Evolutionary conservation across 2,888 invertebrate species (phyloP).

Genomic region (Oscheius sp.): DNA sequence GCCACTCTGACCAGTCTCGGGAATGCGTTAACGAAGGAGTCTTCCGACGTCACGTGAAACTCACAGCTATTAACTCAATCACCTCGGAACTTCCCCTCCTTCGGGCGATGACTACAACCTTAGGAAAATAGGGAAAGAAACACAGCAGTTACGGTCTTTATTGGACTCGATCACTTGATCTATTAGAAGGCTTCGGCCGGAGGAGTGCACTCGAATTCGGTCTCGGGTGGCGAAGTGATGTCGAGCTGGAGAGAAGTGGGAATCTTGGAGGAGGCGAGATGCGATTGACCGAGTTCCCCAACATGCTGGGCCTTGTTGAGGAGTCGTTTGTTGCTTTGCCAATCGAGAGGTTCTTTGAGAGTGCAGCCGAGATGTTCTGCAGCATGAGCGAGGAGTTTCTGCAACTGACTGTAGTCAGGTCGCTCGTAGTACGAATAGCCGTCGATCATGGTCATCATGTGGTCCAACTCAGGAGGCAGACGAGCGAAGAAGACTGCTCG

Average conservation of each 20-base stretch:
- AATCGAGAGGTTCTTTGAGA: conserved; percentile 59
- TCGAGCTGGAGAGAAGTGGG: conserved; percentile 1
- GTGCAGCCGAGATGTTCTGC: conserved; percentile 49
- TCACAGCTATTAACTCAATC: conserved; percentile 26
- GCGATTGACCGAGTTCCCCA: conserved; percentile 61
- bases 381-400: conserved; percentile 46
- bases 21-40: conserved; percentile 23
- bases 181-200: conserved; percentile 17
- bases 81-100: conserved; percentile 3
- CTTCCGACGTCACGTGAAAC: conserved; percentile 10
- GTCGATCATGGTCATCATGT: conserved; percentile 60
- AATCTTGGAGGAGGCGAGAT: conserved; percentile 51
- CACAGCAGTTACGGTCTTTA: too few relatives aligned
- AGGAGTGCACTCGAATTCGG: conserved; percentile 20
- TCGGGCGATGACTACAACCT: background rate
- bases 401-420: conserved; percentile 56
- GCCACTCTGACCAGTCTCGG: conserved; percentile 15
- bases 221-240: conserved; percentile 14
- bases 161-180: too few relatives aligned
- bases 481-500: conserved; percentile 51
- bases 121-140: too few relatives aligned
- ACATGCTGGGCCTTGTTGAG: conserved; percentile 55
- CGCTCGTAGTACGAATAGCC: conserved; percentile 49
- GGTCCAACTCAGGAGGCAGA: conserved; percentile 59
- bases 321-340: conserved; percentile 53